Evolutionary conservation across 2,888 invertebrate genomes (phyloP), one percentile per base, ranked within the genome.

Genomic region (Patella pellucida): DNA sequence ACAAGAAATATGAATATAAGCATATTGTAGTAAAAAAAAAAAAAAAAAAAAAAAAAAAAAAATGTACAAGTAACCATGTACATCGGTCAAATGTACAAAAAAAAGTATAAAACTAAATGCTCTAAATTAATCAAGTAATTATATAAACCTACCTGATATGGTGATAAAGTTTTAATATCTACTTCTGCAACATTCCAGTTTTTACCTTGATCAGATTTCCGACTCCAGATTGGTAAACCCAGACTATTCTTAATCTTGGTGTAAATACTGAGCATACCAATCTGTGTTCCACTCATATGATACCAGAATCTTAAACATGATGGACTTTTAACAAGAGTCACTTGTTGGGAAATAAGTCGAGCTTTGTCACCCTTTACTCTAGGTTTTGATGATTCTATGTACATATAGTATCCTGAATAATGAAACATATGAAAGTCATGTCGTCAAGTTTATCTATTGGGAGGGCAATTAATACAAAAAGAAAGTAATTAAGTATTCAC

Each of bases 221-320:
- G 76, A 3, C 76, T 79, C 88, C 86, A 88, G 7, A 85, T 76
- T 1, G 84, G 80, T 41, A 76, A 73, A 4, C 84, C 85, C 11
- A 80, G 71, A 16, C 23, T 78, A 52, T n/a, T 75, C 31, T 78
- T 77, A 50, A 77, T 76, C 54, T 77, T 77, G 51, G 83, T 69
- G 73, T 86, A 87, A 9, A 87, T 78, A 78, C 84, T 85, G 14
- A 87, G 77, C 2, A 78, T 76, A 9, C 83, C 85, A 41, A 86
- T 81, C 19, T 81, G 75, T 7, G 76, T 27, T 3, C 88, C 87
- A 78, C 85, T 85, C 86, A 87, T 87, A 76, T 86, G 85, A 76
- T 84, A 85, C 81, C 80, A 86, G 79, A 87, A 85, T 3, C 81
- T 76, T n/a, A 86, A 76, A 79, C 88, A 87, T 67, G 77, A 74